These are phyloP conservation scores for Corythoichthys haematopterus DNA, from an alignment of 2,113 vertebrate species.

Conservation along the genomic window DNA sequence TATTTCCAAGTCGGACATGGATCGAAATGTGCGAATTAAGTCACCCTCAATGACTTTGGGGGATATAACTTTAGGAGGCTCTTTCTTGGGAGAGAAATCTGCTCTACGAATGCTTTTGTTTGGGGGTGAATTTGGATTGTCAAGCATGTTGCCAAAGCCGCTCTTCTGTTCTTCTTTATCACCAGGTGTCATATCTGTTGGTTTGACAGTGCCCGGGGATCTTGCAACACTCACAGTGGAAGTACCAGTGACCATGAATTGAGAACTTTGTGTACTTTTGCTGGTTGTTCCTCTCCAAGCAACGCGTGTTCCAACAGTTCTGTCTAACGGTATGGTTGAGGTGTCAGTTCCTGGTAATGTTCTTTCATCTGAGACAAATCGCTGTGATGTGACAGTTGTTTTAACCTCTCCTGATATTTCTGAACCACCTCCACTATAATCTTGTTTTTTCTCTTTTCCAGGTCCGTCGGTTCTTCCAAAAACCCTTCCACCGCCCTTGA, in stretches of 20 bases:
- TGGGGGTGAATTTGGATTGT: conserved; percentile 67
- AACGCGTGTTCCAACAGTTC: conserved; percentile 15
- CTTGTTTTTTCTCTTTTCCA: conserved; percentile 21
- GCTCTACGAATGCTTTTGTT: conserved; percentile 67
- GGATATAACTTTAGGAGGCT: conserved; percentile 45
- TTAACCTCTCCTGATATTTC: conserved; percentile 51
- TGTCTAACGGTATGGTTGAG: conserved; percentile 24
- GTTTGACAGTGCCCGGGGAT: conserved; percentile 13
- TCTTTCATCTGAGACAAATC: conserved; percentile 46
- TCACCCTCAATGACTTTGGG: conserved; percentile 67
- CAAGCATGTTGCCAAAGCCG: conserved; percentile 64
- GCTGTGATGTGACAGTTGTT: conserved; percentile 36
- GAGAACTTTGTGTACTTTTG: conserved; percentile 15
- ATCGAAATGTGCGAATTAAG: conserved; percentile 63
- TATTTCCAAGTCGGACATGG: conserved; percentile 84
- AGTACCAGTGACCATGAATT: conserved; percentile 3
- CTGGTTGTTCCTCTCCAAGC: conserved; percentile 28
- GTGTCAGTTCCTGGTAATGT: conserved; percentile 46
- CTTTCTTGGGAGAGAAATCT: conserved; percentile 38
- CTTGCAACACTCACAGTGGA: conserved; percentile 5
- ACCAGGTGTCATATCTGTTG: conserved; percentile 18
- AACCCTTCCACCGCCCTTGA: conserved; percentile 60
- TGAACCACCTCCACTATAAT: conserved; percentile 13
- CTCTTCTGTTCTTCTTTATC: conserved; percentile 33
- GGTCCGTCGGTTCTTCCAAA: conserved; percentile 10